Base-by-base conservation (phyloP, 2,888 invertebrate species). In the Cerastoderma edule region DNA sequence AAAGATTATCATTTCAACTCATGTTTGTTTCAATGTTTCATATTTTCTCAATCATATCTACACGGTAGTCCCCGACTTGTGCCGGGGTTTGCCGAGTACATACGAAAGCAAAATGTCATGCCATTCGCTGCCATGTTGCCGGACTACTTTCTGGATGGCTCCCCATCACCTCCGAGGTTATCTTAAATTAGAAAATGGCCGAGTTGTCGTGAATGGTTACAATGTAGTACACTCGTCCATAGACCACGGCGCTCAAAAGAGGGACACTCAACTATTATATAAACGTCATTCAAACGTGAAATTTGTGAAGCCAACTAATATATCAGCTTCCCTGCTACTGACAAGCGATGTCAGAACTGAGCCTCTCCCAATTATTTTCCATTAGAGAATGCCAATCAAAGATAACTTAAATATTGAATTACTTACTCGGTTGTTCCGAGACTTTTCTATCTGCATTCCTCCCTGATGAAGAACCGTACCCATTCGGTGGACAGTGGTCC, bases 311-410 rank as follows among this genome's bases (percentile, higher is more conserved):
- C 39, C 60, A 33, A 27, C 60, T 60, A 60, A 60, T 60, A 39
- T 60, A 35, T 33, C 33, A 16, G 19, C 60, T 22, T 8, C 8
- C 24, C n/a, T 60, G 60, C 35, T 60, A 60, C 60, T 35, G 60
- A 60, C 60, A 60, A 27, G 10, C 0, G 22, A 60, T 22, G 60
- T 60, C 60, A 33, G 39, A 60, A 35, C 35, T 39, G 22, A 39
- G 35, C 39, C 39, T 60, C 60, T 33, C 8, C 24, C 60, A 60
- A 60, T 60, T 60, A 60, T 60, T 60, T 60, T 39, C 39, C 60
- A 35, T 60, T 60, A 60, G 39, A 33, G 39, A 35, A 27, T 33
- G 60, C 60, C 60, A 60, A 35, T 60, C 60, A 60, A 39, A 24
- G 22, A 60, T 33, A 60, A 27, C 24, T 35, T 60, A 24, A 13